Evolutionary conservation across 2,113 vertebrate genomes (phyloP), one percentile per base, ranked within the genome.

Genomic region (Microtus richardsoni): DNA sequence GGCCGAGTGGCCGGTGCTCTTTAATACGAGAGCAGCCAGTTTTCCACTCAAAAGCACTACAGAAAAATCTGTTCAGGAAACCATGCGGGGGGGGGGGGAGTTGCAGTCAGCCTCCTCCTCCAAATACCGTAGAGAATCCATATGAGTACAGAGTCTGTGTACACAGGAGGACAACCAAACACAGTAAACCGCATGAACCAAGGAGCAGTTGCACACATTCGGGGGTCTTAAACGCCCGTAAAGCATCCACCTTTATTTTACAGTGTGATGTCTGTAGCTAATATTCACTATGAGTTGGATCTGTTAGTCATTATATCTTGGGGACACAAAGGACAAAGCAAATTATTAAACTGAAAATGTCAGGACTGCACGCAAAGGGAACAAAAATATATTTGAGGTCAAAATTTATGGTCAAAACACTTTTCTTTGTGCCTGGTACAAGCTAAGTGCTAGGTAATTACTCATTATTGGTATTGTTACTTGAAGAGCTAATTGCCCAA

Each of bases 351-450:
- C 44, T 16, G 78, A 68, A 87, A 30, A 78, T 71, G 2, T 93
- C 33, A 75, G 44, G 60, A 24, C 54, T 89, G 54, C 86, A 68
- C 2, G 5, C 24, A 70, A 70, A 70, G 33, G 17, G 71, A 36
- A 74, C 83, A 60, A 79, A 95, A 95, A 79, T 95, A 74, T 87
- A n/a, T 78, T 89, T 93, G 92, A 89, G 74, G 36, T 97, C 36
- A 95, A 91, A 91, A 54, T 17, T 87, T 91, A 74, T 73, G 19
- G 86, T 89, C 28, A 85, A 86, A 92, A 73, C 91, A n/a, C 9
- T 91, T 78, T 88, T 89, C 64, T 92, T 83, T 91, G 87, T 91
- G 16, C 39, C 54, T 87, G 74, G 54, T 13, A 36, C 21, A 86
- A 64, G 44, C 62, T 39, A 70, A 92, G n/a, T 86, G 47, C 39